A percentile compares a stretch with the other conserved stretches of the same genome.
phyloP scores from a whole-genome alignment of 1,140 invertebrate genomes.

The Brachionus rubens region DNA sequence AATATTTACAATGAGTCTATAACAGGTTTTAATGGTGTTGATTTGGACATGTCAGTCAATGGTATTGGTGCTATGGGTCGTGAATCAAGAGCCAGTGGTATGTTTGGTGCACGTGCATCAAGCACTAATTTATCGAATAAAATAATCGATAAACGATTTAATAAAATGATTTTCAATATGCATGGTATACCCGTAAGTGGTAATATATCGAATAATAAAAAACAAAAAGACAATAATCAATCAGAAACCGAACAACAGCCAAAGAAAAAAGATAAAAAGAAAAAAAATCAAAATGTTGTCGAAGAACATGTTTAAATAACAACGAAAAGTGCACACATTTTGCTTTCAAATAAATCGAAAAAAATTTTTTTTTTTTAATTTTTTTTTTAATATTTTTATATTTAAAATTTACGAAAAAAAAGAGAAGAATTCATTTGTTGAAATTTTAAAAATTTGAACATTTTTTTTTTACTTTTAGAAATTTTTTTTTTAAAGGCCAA shows the following conservation, averaged over 20 bases:
- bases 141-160: constrained; percentile 41
- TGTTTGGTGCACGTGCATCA: constrained; percentile 31
- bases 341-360: too few relatives aligned
- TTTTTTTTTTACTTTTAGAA: too few relatives aligned
- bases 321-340: too few relatives aligned
- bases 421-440: too few relatives aligned
- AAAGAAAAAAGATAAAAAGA: constrained; percentile 24
- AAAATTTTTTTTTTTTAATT: too few relatives aligned
- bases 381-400: too few relatives aligned
- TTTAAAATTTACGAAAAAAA: too few relatives aligned
- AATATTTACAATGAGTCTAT: constrained; percentile 45
- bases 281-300: constrained; percentile 40
- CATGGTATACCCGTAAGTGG: constrained; percentile 43
- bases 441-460: too few relatives aligned
- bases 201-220: constrained; percentile 24
- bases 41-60: constrained; percentile 23
- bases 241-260: constrained; percentile 5
- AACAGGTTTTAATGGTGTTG: constrained; percentile 20
- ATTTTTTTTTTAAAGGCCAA: too few relatives aligned
- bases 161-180: constrained; percentile 46
- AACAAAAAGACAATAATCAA: constrained; percentile 24
- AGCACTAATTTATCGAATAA: constrained; percentile 35
- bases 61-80: constrained; percentile 13
- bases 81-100: constrained; percentile 30
- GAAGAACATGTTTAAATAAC: constrained; percentile 34